Conservation (phyloP, 2,888 invertebrate genomes). For the Chrysolina haemoptera region DNA sequence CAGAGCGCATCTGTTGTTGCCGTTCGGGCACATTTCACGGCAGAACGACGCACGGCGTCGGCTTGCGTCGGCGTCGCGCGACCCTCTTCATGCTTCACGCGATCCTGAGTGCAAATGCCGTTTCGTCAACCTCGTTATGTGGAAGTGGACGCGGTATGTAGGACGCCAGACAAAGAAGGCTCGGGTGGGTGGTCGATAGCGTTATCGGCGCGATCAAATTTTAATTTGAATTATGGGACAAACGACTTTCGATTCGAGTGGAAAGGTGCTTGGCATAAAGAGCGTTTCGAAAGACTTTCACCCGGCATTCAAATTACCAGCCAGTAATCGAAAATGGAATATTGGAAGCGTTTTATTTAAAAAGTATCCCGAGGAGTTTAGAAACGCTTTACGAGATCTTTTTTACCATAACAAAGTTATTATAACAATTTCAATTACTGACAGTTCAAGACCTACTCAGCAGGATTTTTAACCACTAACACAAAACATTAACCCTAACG, state of each 20-base stretch:
- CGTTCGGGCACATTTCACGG: slow-evolving; percentile 31
- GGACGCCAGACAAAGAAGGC: neutral
- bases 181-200: neutral
- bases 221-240: slow-evolving; percentile 12
- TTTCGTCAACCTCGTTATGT: neutral
- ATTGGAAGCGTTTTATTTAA: no score
- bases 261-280: neutral
- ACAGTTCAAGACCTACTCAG: no score
- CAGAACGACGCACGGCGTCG: slow-evolving; percentile 15
- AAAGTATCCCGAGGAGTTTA: no score
- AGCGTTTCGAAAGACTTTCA: no score
- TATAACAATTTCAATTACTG: no score
- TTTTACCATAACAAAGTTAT: no score
- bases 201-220: slow-evolving; percentile 4
- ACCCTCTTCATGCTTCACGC: slow-evolving; percentile 5
- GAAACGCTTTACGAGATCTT: no score
- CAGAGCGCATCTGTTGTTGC: slow-evolving; percentile 32
- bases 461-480: no score
- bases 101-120: neutral
- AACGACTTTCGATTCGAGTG: neutral
- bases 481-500: no score
- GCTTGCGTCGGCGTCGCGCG: slow-evolving; percentile 22
- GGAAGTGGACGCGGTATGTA: neutral
- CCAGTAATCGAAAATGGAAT: no score
- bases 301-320: no score